Evolutionary conservation across 2,888 invertebrate species (phyloP), one percentile per base, ranked within the genome.

Genomic region (Pomacea canaliculata): DNA sequence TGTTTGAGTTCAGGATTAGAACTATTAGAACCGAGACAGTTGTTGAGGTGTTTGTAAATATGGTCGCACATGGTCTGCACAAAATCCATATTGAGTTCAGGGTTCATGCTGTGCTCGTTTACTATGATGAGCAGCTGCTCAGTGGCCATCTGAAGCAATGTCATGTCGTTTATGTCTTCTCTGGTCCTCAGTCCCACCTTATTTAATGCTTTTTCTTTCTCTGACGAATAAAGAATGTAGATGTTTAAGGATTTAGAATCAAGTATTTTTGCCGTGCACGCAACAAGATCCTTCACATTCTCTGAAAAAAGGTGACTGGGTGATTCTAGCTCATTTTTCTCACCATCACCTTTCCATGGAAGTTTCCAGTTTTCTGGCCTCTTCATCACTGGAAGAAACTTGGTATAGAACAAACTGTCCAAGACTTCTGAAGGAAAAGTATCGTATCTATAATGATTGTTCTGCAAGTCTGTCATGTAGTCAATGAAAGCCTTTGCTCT

Each of bases 321-420:
- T n/a, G 63, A n/a, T 18, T n/a, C 63, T 19, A 63, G 63, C 27
- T 63, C 10, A 18, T 27, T n/a, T 4, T 27, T 19, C 10, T 19
- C 10, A 10, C 27, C 2, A n/a, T 19, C 62, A 2, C 72, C 76
- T 60, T 46, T 51, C 78, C 78, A 78, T 8, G 49, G 37, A 23
- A 70, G 72, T 13, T 73, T 73, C 78, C 78, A 78, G n/a, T 73
- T 66, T 7, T 16, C 16, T 60, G 78, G 70, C 51, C 70, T 76
- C 13, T 65, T 65, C 18, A 73, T 69, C 3, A 79, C 70, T 49
- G 79, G 77, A n/a, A 79, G 65, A 62, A 77, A 77, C 62, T 37
- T 51, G 13, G 46, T 73, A 7, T 68, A 46, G 18, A 67, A 56
- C 49, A 79, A 19, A 49, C 48, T 18, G 18, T 68, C 16, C 46